phyloP scores from a whole-genome alignment of 35 echinoderm and acorn worm genomes.

The Stichopus chloronotus region DNA sequence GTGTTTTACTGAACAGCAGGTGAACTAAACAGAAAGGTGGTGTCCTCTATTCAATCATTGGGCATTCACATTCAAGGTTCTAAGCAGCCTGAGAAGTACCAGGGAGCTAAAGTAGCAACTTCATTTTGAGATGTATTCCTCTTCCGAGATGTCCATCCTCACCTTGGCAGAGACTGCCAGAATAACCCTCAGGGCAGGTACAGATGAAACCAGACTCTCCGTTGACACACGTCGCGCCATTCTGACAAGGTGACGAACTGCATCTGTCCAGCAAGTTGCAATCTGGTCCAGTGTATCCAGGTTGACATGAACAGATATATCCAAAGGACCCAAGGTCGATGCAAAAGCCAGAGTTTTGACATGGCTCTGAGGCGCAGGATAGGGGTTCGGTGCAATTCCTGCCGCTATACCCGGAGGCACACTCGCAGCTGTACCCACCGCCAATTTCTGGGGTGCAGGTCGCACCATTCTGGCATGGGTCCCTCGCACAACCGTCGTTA shows the following conservation, averaged over 20 bases:
- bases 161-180: conserved; percentile 14
- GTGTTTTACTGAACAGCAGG: no score
- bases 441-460: neutral
- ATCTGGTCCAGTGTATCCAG: conserved; percentile 34
- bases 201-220: neutral
- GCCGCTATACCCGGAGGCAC: neutral
- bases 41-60: no score
- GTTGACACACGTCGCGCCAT: conserved; percentile 54
- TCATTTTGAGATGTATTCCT: no score
- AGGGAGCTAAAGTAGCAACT: no score
- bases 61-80: no score
- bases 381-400: neutral
- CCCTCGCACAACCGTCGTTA: conserved; percentile 12
- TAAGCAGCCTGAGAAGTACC: no score
- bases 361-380: neutral
- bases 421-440: neutral
- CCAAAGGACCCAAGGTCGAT: neutral
- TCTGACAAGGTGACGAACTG: conserved; percentile 7
- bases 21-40: no score
- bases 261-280: conserved; percentile 29
- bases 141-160: neutral
- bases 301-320: conserved; percentile 13
- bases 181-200: conserved; percentile 25
- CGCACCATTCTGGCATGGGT: conserved; percentile 24
- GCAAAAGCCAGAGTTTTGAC: conserved; percentile 11